Evolutionary conservation across 2,797 vertebrate species (phyloP), one percentile per base, ranked within the genome.

Genomic region (Gallinago solitaria): DNA sequence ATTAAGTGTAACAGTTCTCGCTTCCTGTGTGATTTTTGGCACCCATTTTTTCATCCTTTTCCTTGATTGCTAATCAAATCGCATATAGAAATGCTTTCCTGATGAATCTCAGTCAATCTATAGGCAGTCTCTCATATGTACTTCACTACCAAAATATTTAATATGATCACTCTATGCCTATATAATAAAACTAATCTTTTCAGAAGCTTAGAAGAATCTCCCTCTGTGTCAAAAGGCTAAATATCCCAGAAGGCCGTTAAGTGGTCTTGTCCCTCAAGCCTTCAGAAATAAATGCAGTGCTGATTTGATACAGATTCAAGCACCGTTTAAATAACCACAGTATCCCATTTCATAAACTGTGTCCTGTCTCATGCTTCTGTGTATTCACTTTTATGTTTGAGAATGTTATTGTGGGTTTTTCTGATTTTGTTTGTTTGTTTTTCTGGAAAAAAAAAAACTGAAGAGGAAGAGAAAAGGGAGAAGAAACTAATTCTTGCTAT

Each of bases 11-110:
- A 37, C 32, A 51, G 37, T 63, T 30, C 39, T 93, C 4, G 2
- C 28, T 93, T 64, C 43, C 10, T 6, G 15, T 59, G 32, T 41
- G 79, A 87, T 96, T 89, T 84, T 68, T 75, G 50, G 48, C 41
- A 41, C 39, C 25, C 33, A 23, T 64, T 90, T 81, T 80, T 90
- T 15, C 67, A 56, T 17, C 19, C 14, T 82, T 39, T 56, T 79
- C 83, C 75, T 50, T 95, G 92, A 96, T 96, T 95, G 86, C 89
- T 95, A 96, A 93, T 95, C 95, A 94, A 68, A 81, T 69, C 0
- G 1, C 50, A 21, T 57, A 25, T 13, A 78, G 67, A 65, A 87
- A 74, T 9, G 3, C 33, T 91, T 85, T 75, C 45, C 61, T 91
- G 79, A 85, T 89, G 79, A 96, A 50, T 85, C 79, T 80, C n/a